Conservation (phyloP, 2,797 vertebrate genomes). For the Sebastiscus albofasciatus region DNA sequence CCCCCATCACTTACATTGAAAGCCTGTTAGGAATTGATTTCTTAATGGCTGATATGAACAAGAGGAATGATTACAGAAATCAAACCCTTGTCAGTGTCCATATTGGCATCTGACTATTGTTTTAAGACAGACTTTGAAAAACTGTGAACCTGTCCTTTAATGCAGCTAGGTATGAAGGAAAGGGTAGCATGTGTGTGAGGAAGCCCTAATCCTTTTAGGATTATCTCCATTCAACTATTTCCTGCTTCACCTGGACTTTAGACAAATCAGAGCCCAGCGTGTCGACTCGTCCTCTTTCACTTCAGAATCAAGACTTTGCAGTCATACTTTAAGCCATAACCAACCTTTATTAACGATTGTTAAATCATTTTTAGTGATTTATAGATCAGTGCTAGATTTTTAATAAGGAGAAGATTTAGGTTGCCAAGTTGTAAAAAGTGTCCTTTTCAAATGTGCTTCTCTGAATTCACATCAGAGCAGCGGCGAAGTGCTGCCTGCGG, state of each 20-base stretch:
- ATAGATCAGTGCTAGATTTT: not conserved
- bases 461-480: too few relatives aligned
- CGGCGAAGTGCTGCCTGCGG: too few relatives aligned
- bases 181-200: not conserved
- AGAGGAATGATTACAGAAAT: not conserved
- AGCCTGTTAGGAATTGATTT: not conserved
- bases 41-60: not conserved
- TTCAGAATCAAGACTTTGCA: not conserved
- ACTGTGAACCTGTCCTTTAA: not conserved
- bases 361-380: not conserved
- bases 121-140: not conserved
- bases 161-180: not conserved
- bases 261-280: conserved; percentile 17
- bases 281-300: not conserved
- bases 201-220: conserved; percentile 4
- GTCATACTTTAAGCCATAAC: not conserved
- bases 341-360: not conserved
- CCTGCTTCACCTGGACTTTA: conserved; percentile 16
- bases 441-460: not conserved
- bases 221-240: conserved; percentile 25
- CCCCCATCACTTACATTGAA: not conserved
- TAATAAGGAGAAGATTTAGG: not conserved
- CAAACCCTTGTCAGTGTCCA: not conserved
- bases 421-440: not conserved
- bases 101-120: not conserved